A percentile compares a stretch with the other conserved stretches of the same genome.
Conservation (phyloP, 1,140 invertebrate genomes). For the Hyles vespertilio region DNA sequence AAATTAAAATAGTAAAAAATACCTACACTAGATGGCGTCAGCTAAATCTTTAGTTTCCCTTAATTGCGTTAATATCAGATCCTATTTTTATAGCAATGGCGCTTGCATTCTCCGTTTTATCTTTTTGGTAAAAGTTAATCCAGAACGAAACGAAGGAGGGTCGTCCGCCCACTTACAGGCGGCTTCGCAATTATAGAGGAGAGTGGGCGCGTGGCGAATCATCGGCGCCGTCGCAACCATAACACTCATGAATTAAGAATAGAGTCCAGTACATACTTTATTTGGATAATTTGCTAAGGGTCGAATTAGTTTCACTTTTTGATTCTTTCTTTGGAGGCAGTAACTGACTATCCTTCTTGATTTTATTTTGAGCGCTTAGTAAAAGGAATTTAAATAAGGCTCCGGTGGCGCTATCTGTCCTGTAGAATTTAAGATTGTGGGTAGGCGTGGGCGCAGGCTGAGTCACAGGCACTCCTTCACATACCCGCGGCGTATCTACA, state of each 20-base stretch:
- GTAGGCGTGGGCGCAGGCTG: conserved; percentile 50
- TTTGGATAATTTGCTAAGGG: conserved; percentile 9
- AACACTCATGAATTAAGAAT: conserved; percentile 30
- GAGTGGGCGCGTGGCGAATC: conserved; percentile 37
- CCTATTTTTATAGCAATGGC: too few species aligned
- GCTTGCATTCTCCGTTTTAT: too few species aligned
- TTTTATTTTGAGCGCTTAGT: too few species aligned
- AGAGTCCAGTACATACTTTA: conserved; percentile 9
- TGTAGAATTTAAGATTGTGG: conserved; percentile 38
- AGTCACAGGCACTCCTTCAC: conserved; percentile 55
- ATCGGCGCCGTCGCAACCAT: conserved; percentile 33
- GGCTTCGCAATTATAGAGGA: conserved; percentile 24
- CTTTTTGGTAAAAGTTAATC: conserved; percentile 18
- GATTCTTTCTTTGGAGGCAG: not conserved
- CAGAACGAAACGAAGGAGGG: conserved; percentile 25
- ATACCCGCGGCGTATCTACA: conserved; percentile 29
- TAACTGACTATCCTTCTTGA: not conserved
- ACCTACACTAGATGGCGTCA: too few species aligned
- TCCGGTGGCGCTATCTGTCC: conserved; percentile 43
- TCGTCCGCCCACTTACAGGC: conserved; percentile 27
- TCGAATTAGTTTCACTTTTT: not conserved
- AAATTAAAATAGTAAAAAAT: too few species aligned
- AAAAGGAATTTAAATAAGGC: too few species aligned
- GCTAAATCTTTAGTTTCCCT: too few species aligned
- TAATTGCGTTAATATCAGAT: too few species aligned